Base-by-base conservation (phyloP, 2,797 vertebrate species). In the Tapirus indicus region DNA sequence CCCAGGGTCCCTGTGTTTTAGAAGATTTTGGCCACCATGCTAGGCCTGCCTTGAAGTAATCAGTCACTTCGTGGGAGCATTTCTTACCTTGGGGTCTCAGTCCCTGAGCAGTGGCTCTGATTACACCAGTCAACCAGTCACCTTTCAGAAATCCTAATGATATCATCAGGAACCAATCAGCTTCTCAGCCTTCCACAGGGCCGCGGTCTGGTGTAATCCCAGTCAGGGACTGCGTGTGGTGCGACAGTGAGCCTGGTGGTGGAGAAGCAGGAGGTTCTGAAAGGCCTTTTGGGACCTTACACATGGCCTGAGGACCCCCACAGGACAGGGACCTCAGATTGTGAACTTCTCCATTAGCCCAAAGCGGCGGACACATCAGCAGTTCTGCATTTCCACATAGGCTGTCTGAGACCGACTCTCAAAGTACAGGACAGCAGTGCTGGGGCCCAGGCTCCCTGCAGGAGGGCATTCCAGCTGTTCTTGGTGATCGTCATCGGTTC, bases 141-240 rank as follows among this genome's bases (percentile, higher is more conserved):
- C 23, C 9, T 71, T 66, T 91, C 25, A 32, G n/a, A 58, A 77
- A 49, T 49, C 54, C 92, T 10, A 25, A 16, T 79, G 58, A 25
- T 60, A 32, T 93, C 92, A 91, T 80, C 72, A 92, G 87, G 83
- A 74, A 20, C 78, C 82, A 88, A 11, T 84, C 92, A 80, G 71
- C 88, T 52, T 20, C 83, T 47, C 68, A 38, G 88, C 41, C n/a
- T 74, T 56, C 44, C 44, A 2, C 23, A 47, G 32, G 92, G 49
- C 35, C 18, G 0, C 74, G 13, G 14, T 27, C 56, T 29, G 13
- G 44, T 56, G 7, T 18, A 5, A 21, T 21, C 35, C 83, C 56
- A 49, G 64, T 35, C 0, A 32, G 47, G 87, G 77, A 21, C 47
- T 16, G 29, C 47, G 47, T 8, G 62, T 6, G 18, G 4, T 3